Base-by-base conservation (phyloP, 1,140 invertebrate genomes). In the Onthophagus taurus region DNA sequence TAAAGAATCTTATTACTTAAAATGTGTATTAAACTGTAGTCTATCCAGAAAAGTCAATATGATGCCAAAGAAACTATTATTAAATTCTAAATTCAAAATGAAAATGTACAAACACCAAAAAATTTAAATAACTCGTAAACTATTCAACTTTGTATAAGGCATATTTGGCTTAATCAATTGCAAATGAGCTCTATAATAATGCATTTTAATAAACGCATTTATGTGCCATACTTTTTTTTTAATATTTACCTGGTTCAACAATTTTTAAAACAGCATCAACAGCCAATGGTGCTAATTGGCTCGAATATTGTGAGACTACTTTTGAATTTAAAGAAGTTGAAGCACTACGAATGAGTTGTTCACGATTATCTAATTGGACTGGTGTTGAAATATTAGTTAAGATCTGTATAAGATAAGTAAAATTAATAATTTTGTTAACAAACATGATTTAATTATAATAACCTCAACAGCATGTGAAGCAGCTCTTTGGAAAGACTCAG, bases 321-420 rank as follows among this genome's bases (percentile, higher is more conserved):
- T 99, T 99, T 0, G 96, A 99, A 67, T 97, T 98, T 2, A 99
- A 71, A 6, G 95, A 91, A 17, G 97, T 99, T 6, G 91, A 89
- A 21, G 97, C 96, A 66, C 88, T 91, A 69, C 97, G 92, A 23
- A 95, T 69, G 2, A 99, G 69, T 35, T 82, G 84, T 54, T 90
- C 83, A 60, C 85, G 81, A 67, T 99, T 93, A 24, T 68, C 70
- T 9, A 99, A 67, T 58, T 97, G 81, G 31, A 99, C 76, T 18
- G 90, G 83, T 21, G 77, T 87, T 0, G 92, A 77, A 78, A 98
- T 93, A 9, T 75, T 69, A 55, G 69, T 84, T 2, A 99, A 70
- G 50, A 98, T 89, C 67, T 75, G 51, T 36, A 54, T 14, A 17
- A 17, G 36, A 41, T 17, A 42, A 30, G 24, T 29, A 43, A 31